Conservation (phyloP, 2,888 invertebrate species). For the Julus scanicus region DNA sequence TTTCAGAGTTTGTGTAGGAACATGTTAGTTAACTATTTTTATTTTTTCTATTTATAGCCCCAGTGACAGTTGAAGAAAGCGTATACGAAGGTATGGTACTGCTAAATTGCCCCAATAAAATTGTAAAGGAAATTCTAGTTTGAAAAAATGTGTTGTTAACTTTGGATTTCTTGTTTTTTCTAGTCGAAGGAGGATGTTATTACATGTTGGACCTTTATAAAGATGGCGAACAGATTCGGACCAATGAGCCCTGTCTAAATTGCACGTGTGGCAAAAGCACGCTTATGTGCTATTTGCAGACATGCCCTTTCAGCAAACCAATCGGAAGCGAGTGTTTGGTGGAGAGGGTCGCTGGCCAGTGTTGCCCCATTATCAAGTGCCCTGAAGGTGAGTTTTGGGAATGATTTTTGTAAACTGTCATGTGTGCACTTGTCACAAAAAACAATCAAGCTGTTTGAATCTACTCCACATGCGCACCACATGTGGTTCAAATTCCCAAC, state of each 20-base stretch:
- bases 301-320: slow-evolving; percentile 93
- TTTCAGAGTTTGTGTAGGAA: too few relatives aligned
- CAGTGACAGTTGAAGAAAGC: slow-evolving; percentile 69
- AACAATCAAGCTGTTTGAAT: too few relatives aligned
- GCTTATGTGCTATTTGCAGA: slow-evolving; percentile 94
- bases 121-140: neutral
- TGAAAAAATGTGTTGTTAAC: neutral
- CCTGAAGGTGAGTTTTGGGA: slow-evolving; percentile 83
- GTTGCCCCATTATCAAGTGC: slow-evolving; percentile 92
- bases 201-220: slow-evolving; percentile 94
- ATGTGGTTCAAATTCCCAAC: too few relatives aligned
- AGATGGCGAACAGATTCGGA: slow-evolving; percentile 91
- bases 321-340: slow-evolving; percentile 91
- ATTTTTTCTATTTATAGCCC: slow-evolving; percentile 74
- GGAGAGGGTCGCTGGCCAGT: slow-evolving; percentile 90
- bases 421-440: too few relatives aligned
- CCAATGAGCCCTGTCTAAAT: slow-evolving; percentile 94
- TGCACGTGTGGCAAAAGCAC: slow-evolving; percentile 95
- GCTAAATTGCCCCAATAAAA: too few relatives aligned
- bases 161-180: neutral
- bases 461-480: too few relatives aligned
- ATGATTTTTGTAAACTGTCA: too few relatives aligned
- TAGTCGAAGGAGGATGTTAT: slow-evolving; percentile 76
- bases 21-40: too few relatives aligned
- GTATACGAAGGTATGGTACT: slow-evolving; percentile 46